Evolutionary conservation across 2,888 invertebrate species (phyloP).

Genomic region (Noctua fimbriata): DNA sequence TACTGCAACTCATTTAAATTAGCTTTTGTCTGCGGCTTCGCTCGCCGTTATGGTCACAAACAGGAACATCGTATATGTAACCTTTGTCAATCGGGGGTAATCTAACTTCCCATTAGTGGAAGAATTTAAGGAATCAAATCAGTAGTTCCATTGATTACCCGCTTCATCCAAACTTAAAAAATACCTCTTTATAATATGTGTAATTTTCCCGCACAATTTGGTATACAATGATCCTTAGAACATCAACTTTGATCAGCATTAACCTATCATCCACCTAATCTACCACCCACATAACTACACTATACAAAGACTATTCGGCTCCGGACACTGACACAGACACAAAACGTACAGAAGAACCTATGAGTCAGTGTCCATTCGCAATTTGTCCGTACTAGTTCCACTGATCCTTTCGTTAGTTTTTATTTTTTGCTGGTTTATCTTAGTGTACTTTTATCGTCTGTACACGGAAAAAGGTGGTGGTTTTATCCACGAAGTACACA

Average conservation of each 20-base stretch:
- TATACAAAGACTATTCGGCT: background rate
- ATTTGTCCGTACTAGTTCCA: background rate
- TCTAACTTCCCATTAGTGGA: no score
- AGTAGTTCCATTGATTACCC: no score
- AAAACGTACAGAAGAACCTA: background rate
- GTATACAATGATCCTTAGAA: background rate
- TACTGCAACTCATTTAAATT: background rate
- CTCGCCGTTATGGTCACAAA: no score
- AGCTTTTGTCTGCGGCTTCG: no score
- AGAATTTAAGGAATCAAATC: no score
- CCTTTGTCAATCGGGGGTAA: no score
- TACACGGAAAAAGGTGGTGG: constrained; percentile 6
- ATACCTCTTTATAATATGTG: no score
- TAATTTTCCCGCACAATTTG: background rate
- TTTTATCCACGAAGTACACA: constrained; percentile 7
- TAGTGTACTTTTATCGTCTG: background rate
- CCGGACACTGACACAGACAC: background rate
- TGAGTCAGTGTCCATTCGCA: background rate
- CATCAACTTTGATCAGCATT: background rate
- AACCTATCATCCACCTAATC: no score
- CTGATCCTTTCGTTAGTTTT: background rate
- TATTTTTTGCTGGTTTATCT: background rate
- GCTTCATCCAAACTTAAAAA: no score
- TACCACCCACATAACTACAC: background rate
- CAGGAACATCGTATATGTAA: no score